Base-by-base conservation (phyloP, 2,113 vertebrate genomes). In the Proteles cristata region DNA sequence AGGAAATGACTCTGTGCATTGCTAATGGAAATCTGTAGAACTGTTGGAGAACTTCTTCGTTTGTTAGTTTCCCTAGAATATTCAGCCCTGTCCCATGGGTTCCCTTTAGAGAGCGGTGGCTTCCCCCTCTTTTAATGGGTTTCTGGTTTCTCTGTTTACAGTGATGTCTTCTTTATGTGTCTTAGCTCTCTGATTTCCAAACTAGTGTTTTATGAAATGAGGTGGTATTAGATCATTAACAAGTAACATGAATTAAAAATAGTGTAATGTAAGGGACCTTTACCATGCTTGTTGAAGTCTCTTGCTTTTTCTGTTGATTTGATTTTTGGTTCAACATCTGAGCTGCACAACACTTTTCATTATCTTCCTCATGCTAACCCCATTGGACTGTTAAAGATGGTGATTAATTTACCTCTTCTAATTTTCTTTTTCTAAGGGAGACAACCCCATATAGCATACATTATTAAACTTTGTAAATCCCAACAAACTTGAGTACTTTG, bases 1-100 rank as follows among this genome's bases (percentile, higher is more conserved):
- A 69, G 74, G 73, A 96, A 96, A 98, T 96, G 73, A 93, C 71
- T 93, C 90, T 98, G 45, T 94, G 96, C 79, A 73, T 74, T 97
- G 93, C 77, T 96, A 65, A 87, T 96, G 53, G 88, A 89, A 97
- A 88, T 84, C 5, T 35, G 2, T n/a, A 28, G 17, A 61, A 77
- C 43, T 66, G 11, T 71, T 71, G 77, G 77, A 58, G 11, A 95
- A 79, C 73, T 74, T 88, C 58, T 92, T 50, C 48, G 5, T 86
- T 81, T 97, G 76, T 92, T 89, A 71, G 61, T 90, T 92, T 85
- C 43, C 65, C 65, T 71, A 74, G 71, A 66, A 53, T 73, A 11
- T 35, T 11, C 28, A 50, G 11, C 80, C 84, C 26, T 85, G 76
- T 58, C 93, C 21, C 87, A 15, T 25, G 21, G n/a, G 16, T 48